phyloP scores from a whole-genome alignment of 2,113 vertebrate genomes.

The Puntigrus tetrazona region DNA sequence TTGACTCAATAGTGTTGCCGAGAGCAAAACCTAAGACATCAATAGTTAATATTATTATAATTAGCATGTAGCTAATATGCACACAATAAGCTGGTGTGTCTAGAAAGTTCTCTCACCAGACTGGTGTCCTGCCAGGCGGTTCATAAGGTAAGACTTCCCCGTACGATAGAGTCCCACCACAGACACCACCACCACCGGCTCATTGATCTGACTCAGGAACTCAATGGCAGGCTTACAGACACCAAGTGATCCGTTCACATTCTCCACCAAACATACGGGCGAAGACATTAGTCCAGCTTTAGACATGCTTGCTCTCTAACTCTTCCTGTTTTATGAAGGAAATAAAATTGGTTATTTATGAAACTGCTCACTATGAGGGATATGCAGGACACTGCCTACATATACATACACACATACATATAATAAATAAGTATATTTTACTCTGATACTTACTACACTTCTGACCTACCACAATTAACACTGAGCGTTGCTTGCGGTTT shows the following conservation, averaged over 20 bases:
- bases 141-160: constrained; percentile 64
- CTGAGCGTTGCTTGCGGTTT: no score
- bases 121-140: constrained; percentile 52
- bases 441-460: no score
- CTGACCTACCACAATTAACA: no score
- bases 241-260: neutral
- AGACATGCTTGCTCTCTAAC: constrained; percentile 15
- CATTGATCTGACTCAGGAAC: constrained; percentile 30
- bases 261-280: constrained; percentile 51
- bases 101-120: constrained; percentile 35
- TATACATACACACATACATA: no score
- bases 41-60: neutral
- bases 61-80: neutral
- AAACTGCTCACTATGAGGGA: no score
- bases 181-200: constrained; percentile 60
- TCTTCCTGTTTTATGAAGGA: neutral
- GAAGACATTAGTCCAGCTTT: neutral
- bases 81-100: neutral
- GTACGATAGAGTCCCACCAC: constrained; percentile 59
- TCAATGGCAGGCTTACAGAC: constrained; percentile 28
- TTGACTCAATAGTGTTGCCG: constrained; percentile 64
- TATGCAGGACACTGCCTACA: no score
- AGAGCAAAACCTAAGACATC: constrained; percentile 45
- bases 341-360: neutral
- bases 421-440: no score